Base-by-base conservation (phyloP, 2,797 vertebrate genomes). In the Sebastes minor region DNA sequence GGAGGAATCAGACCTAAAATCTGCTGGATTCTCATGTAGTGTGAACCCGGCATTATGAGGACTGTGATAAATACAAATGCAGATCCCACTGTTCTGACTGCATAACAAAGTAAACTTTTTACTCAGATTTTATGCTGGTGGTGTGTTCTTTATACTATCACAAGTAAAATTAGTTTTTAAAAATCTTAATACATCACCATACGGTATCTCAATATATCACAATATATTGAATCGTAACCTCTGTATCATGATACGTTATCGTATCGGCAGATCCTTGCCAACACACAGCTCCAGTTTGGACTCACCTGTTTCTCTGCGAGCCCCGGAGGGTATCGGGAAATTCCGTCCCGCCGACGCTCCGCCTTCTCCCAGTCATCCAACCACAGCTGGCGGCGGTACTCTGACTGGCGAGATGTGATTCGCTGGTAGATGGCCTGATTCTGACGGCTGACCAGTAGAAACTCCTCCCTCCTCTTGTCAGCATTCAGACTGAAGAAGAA, bases 361-460 rank as follows among this genome's bases (percentile, higher is more conserved):
- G 66, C 76, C 82, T 52, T 92, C 78, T 95, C 86, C 96, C 96
- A 96, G 72, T 95, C 89, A 0, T 92, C 89, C 74, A 93, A 68
- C 95, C 95, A 96, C 25, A 86, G 67, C 65, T 91, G 89, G 6
- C 88, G 93, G 2, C 91, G 89, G 70, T 96, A 95, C 73, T 95
- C 91, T 0, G 95, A 96, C 85, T 94, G 86, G 5, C 92, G 90
- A 0, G 74, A 74, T 0, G 73, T 91, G 86, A 97, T 94, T 62
- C 95, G 90, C 61, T 94, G 92, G 64, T 94, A 89, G 46, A 96
- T 94, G 55, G 75, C 92, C 77, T 91, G 94, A 84, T 97, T 97
- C 87, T 96, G 94, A 9, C 33, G 83, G 7, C 85, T 75, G 71
- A 96, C 86, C 69, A 85, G 85, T 1, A 71, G 78, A 18, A 95